These are phyloP conservation scores for Scaptomyza parva DNA, from an alignment of 2,888 invertebrate genomes.

Conservation along the genomic window DNA sequence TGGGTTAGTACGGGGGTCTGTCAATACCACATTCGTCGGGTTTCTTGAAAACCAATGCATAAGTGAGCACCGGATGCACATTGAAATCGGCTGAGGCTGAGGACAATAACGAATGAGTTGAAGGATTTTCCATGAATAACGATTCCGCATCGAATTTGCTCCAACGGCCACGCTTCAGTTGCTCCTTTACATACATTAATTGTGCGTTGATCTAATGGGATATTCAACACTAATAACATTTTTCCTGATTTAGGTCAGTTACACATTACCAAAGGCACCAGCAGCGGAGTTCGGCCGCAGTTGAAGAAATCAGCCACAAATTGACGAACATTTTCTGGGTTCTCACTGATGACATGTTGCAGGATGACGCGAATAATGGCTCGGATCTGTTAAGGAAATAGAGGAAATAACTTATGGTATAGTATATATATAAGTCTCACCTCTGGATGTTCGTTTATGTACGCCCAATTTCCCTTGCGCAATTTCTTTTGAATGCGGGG, in stretches of 20 bases:
- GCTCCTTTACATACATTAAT: slow-evolving; percentile 66
- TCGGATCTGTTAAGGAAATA: slow-evolving; percentile 59
- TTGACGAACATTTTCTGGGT: slow-evolving; percentile 59
- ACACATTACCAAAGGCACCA: slow-evolving; percentile 59
- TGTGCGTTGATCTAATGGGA: slow-evolving; percentile 65
- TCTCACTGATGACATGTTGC: slow-evolving; percentile 65
- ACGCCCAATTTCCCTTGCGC: slow-evolving; percentile 60
- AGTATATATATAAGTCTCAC: slow-evolving; percentile 26
- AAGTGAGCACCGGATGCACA: slow-evolving; percentile 66
- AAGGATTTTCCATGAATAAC: slow-evolving; percentile 62
- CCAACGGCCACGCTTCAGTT: slow-evolving; percentile 64
- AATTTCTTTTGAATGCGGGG: slow-evolving; percentile 60
- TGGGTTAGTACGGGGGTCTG: slow-evolving; percentile 50
- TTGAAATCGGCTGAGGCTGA: slow-evolving; percentile 52
- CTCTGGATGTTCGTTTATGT: slow-evolving; percentile 67
- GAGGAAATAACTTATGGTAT: background rate
- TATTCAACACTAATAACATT: background rate
- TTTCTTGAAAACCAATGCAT: slow-evolving; percentile 65
- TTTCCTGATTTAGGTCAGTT: background rate
- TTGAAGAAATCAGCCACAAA: slow-evolving; percentile 71
- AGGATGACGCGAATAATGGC: slow-evolving; percentile 77
- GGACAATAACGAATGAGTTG: slow-evolving; percentile 69
- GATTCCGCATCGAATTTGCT: slow-evolving; percentile 70
- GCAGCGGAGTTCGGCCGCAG: slow-evolving; percentile 54
- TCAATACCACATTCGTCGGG: slow-evolving; percentile 72